Conservation (phyloP, 2,888 invertebrate species). For the Gymnoscelis rufifasciata region DNA sequence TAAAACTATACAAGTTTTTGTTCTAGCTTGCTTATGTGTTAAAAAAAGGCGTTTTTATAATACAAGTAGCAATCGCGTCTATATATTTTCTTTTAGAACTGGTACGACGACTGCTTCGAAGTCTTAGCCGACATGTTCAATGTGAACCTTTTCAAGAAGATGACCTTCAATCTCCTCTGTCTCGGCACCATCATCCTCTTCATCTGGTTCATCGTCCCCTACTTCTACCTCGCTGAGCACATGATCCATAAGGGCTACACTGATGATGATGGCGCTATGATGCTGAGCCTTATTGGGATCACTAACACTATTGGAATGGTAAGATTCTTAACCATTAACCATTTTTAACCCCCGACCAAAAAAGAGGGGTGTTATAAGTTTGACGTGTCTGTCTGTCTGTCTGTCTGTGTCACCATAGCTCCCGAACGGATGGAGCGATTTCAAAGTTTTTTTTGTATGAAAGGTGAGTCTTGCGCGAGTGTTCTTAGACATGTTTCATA, state of each 20-base stretch:
- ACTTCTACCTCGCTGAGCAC: constrained; percentile 94
- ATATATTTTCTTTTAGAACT: constrained; percentile 48
- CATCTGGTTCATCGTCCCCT: constrained; percentile 96
- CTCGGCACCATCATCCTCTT: constrained; percentile 93
- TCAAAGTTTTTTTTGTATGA: too few relatives aligned
- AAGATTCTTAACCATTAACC: not conserved
- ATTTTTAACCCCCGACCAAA: too few relatives aligned
- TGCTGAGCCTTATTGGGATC: constrained; percentile 92
- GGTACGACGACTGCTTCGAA: constrained; percentile 62
- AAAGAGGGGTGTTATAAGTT: too few relatives aligned
- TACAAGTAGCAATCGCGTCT: not conserved
- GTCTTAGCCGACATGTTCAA: constrained; percentile 80
- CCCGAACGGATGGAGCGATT: too few relatives aligned
- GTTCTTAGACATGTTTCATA: too few relatives aligned
- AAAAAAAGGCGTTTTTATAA: too few relatives aligned
- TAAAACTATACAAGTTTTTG: too few relatives aligned
- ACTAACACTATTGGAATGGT: constrained; percentile 95
- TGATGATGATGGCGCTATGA: constrained; percentile 85
- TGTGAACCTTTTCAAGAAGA: constrained; percentile 86
- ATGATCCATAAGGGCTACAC: constrained; percentile 83
- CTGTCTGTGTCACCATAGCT: too few relatives aligned
- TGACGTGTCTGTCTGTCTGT: too few relatives aligned
- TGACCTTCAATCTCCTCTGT: constrained; percentile 89
- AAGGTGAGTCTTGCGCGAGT: too few relatives aligned
- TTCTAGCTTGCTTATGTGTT: too few relatives aligned